Evolutionary conservation across 2,888 invertebrate species (phyloP), one percentile per base, ranked within the genome.

Genomic region (Patella caerulea): DNA sequence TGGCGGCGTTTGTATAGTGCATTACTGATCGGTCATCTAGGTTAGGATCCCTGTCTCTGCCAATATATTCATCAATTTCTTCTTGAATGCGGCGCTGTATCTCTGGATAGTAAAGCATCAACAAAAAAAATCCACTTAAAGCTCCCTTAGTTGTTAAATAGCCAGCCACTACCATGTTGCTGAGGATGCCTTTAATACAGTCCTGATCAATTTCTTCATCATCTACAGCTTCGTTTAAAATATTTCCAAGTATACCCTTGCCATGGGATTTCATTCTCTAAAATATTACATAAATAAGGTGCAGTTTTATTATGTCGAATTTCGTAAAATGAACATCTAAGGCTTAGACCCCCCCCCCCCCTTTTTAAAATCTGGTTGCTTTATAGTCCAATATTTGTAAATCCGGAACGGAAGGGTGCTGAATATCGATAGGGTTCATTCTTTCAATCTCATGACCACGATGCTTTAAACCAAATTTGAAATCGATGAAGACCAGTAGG

Each of bases 81-180:
- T 65, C 65, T 65, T 65, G 65, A 24, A 65, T 65, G 11, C 65
- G 65, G 2, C 24, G 19, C 1, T 65, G 65, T 24, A 65, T 24
- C 4, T 65, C 65, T 65, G 65, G 65, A 14, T 65, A 19, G 19
- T 65, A 65, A 9, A 65, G 19, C 65, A 65, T 65, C 12, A 65
- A 24, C 11, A 65, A 24, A 24, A 65, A 65, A 65, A 65, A 65
- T 65, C 24, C 65, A 65, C 65, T 65, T 65, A 65, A 65, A 24
- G 65, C 24, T 7, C 65, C 65, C 14, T 65, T 65, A 9, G 65
- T 65, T 9, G 65, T 65, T 14, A 65, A 19, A 65, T 12, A 65
- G 2, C 65, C 65, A 65, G 65, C 65, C 11, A 24, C 19, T 65
- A 65, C 24, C 9, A 65, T 65, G 14, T 65, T 65, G 9, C 65